Evolutionary conservation across 1,140 invertebrate genomes (phyloP).

Genomic region (Zaprionus africanus): DNA sequence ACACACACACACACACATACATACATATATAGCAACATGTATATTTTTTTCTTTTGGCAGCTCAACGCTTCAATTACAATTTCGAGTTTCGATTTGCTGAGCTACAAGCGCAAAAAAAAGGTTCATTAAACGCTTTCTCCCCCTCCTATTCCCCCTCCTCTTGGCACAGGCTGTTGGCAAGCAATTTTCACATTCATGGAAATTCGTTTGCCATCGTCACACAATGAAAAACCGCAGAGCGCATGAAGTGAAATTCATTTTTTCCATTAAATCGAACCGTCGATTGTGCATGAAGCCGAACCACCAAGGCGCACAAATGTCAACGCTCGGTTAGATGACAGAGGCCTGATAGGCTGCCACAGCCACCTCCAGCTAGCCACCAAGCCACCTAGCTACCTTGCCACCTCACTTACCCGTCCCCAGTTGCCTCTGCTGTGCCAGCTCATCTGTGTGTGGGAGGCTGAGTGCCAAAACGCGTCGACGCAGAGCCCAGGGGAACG

Average conservation of each 20-base stretch:
- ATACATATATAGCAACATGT: background rate
- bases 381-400: constrained; percentile 1
- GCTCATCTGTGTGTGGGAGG: constrained; percentile 37
- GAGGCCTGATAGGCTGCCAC: constrained; percentile 67
- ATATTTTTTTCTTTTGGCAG: constrained; percentile 35
- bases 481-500: constrained; percentile 42
- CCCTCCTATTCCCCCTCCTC: background rate
- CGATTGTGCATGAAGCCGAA: constrained; percentile 77
- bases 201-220: constrained; percentile 56
- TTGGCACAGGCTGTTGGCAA: constrained; percentile 23
- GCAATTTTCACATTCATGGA: constrained; percentile 62
- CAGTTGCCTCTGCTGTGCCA: background rate
- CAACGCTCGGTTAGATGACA: constrained; percentile 76
- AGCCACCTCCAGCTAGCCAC: constrained; percentile 14
- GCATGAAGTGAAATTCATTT: constrained; percentile 75
- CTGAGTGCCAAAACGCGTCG: constrained; percentile 53
- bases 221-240: constrained; percentile 62
- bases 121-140: constrained; percentile 76
- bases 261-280: constrained; percentile 81
- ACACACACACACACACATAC: background rate
- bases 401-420: background rate
- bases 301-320: constrained; percentile 69
- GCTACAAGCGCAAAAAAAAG: constrained; percentile 40
- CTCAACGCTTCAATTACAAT: constrained; percentile 72
- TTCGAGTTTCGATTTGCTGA: constrained; percentile 66